Evolutionary conservation across 2,797 vertebrate species (phyloP).

Genomic region (Knipowitschia caucasica): DNA sequence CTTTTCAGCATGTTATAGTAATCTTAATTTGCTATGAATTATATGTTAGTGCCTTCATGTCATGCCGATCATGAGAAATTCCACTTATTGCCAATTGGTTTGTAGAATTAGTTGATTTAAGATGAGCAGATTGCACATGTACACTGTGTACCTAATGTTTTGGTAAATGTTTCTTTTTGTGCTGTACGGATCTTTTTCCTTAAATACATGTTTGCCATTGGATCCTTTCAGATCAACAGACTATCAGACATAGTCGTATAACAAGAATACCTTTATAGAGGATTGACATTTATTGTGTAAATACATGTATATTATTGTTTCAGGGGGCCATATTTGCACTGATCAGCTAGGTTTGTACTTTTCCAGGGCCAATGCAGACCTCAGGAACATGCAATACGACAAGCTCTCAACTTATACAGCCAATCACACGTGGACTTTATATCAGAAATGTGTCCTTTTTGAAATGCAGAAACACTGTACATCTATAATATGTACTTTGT

Average conservation of each 20-base stretch:
- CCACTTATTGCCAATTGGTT: slow-evolving; percentile 35
- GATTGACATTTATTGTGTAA: slow-evolving; percentile 11
- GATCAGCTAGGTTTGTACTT: slow-evolving; percentile 52
- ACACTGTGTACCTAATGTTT: slow-evolving; percentile 15
- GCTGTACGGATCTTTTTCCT: slow-evolving; percentile 31
- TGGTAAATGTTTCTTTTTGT: slow-evolving; percentile 17
- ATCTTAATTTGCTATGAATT: slow-evolving; percentile 34
- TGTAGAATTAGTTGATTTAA: slow-evolving; percentile 25
- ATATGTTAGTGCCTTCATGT: slow-evolving; percentile 60
- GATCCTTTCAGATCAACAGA: slow-evolving; percentile 16
- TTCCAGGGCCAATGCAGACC: slow-evolving; percentile 62
- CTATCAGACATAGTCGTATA: slow-evolving; percentile 14
- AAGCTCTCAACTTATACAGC: slow-evolving; percentile 48
- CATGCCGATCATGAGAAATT: slow-evolving; percentile 45
- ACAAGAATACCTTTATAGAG: slow-evolving; percentile 16
- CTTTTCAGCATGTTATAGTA: slow-evolving; percentile 35
- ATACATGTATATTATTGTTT: slow-evolving; percentile 31
- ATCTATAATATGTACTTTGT: slow-evolving; percentile 27
- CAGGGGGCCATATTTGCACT: slow-evolving; percentile 71
- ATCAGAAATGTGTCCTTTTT: slow-evolving; percentile 12
- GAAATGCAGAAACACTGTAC: slow-evolving; percentile 18
- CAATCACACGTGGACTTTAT: slow-evolving; percentile 43
- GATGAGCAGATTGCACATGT: slow-evolving; percentile 34
- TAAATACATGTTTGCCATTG: slow-evolving; percentile 17
- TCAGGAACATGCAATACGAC: slow-evolving; percentile 67